phyloP scores from a whole-genome alignment of 2,797 vertebrate species.

The Harpagifer antarcticus region DNA sequence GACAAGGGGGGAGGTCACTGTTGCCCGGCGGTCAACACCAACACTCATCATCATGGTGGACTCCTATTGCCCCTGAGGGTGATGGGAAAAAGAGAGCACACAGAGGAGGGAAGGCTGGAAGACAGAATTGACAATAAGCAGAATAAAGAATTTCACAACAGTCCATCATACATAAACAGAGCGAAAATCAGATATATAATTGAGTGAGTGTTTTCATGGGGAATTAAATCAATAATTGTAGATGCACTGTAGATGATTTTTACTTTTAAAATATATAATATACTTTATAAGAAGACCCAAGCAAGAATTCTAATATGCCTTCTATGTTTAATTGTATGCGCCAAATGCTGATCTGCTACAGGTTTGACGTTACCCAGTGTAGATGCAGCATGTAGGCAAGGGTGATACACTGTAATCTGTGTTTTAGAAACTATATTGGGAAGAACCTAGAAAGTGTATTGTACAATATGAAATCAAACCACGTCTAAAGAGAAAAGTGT shows the following conservation, averaged over 20 bases:
- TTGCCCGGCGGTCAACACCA: constrained; percentile 70
- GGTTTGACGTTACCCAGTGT: background rate
- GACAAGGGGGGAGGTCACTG: constrained; percentile 82
- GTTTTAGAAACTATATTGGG: background rate
- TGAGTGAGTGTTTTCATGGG: constrained; percentile 45
- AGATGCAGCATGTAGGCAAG: constrained; percentile 18
- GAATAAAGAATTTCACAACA: constrained; percentile 59
- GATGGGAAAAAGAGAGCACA: constrained; percentile 75
- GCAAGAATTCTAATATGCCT: constrained; percentile 4
- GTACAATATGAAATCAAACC: background rate
- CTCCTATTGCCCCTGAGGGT: constrained; percentile 78
- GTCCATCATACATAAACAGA: constrained; percentile 53
- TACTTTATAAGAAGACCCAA: background rate
- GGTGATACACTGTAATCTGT: constrained; percentile 5
- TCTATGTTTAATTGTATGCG: constrained; percentile 9
- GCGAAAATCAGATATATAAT: constrained; percentile 57
- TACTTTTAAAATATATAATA: no score
- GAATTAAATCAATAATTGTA: background rate
- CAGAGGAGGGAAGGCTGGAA: constrained; percentile 54
- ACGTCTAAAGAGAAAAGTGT: background rate
- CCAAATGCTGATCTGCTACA: background rate
- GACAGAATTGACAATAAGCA: constrained; percentile 63
- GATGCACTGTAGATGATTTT: constrained; percentile 17
- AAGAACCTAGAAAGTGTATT: no score
- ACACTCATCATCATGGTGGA: constrained; percentile 55